Base-by-base conservation (phyloP, 2,113 vertebrate genomes). In the Thalassoma bifasciatum region DNA sequence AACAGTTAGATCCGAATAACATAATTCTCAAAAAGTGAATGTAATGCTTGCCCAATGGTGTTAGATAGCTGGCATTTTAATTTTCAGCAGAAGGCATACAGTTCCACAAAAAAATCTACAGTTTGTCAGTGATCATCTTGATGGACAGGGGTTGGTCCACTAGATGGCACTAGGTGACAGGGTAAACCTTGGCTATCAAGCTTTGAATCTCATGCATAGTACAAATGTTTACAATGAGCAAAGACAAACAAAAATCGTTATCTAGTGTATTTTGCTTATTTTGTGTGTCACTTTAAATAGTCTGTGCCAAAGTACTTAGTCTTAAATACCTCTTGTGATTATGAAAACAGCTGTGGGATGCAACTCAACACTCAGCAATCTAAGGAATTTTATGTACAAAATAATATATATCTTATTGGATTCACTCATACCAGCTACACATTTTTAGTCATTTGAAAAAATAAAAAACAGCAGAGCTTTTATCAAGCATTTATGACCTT, bases 131-230 rank as follows among this genome's bases (percentile, higher is more conserved):
- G n/a, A 30, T 30, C 30, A 30, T 16, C 23, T 58, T 46, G 36
- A 65, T 1, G 8, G 1, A 37, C 1, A 17, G 10, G 10, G 47
- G 11, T 8, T 2, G 13, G 19, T 49, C 75, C 87, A 88, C 75
- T 46, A 67, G 82, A 59, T 74, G 82, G 2, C 86, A 2, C 56
- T 65, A 30, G 37, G 47, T 74, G 53, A 53, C 77, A 69, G 0
- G 19, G 3, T 13, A 42, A 9, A 14, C 23, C 37, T 6, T 9
- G 10, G 21, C 22, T 58, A 4, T 47, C 4, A 4, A 2, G 21
- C 10, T 22, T 9, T 34, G 16, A 6, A 1, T 13, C 3, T 30
- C 30, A 30, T 3, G 30, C 34, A 42, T 2, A 22, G 1, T 17
- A 5, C 40, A 17, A 50, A 38, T 24, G 2, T 24, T 34, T 68